Conservation (phyloP, 2,113 vertebrate genomes). For the Prunella fulvescens region DNA sequence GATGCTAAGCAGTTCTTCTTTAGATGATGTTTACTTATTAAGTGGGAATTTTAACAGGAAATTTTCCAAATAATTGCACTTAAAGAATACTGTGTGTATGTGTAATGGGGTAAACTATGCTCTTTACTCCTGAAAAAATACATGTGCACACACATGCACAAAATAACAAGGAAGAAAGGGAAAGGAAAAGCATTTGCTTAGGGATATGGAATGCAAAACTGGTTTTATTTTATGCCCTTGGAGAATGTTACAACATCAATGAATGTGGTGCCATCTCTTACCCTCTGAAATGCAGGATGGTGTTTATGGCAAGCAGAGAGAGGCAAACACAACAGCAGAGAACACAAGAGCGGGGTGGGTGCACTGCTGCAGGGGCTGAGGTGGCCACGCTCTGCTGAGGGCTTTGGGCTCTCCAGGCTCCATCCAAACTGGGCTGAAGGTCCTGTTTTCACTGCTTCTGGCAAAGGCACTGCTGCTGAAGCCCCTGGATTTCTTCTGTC, state of each 20-base stretch:
- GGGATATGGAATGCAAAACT: neutral
- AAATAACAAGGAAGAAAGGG: neutral
- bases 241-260: neutral
- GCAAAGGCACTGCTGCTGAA: neutral
- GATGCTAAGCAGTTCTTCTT: neutral
- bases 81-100: neutral
- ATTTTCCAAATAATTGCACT: neutral
- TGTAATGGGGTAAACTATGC: neutral
- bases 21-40: neutral
- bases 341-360: neutral
- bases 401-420: neutral
- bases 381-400: neutral
- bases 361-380: neutral
- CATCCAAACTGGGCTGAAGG: neutral
- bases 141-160: neutral
- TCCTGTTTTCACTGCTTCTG: neutral
- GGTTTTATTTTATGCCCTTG: slow-evolving; percentile 9
- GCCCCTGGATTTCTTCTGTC: slow-evolving; percentile 20
- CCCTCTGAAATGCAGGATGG: neutral
- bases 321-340: neutral
- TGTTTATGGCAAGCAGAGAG: neutral
- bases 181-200: neutral
- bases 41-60: neutral
- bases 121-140: neutral
- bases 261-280: neutral